Evolutionary conservation across 2,888 invertebrate species (phyloP), one percentile per base, ranked within the genome.

Genomic region (Drosophila testacea): DNA sequence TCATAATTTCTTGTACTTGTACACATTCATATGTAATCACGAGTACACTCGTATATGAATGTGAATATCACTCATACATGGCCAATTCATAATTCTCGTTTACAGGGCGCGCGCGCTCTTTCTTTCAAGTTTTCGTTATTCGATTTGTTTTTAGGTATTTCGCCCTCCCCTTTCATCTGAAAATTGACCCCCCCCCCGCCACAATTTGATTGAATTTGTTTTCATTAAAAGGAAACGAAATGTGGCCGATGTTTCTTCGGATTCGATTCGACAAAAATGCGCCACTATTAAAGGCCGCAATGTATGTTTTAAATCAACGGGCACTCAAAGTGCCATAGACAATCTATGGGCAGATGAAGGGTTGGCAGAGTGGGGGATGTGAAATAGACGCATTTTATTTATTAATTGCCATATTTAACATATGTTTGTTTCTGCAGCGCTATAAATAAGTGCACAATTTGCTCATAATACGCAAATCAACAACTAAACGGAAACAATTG

Each of bases 251-350:
- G 73, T 73, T 71, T 59, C 69, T 50, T 27, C 62, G 79, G 63
- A 60, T 22, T 2, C 22, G 22, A 22, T 69, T 78, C 74, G 78
- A 64, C 65, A 72, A 75, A 79, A 79, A 69, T 79, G 79, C 69
- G 71, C 79, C 69, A 67, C 80, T 76, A 82, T 81, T 80, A 79
- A 81, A 82, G 69, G 71, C 66, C 62, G 57, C 72, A 75, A 72
- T 71, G 80, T 85, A 87, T 85, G 89, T 89, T 85, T 85, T 81
- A 89, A 85, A 84, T 85, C 85, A 85, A 73, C 76, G 80, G 38
- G 47, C 76, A 68, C 66, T 77, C 69, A 73, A 61, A 51, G 44
- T 54, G 65, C 52, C 60, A 52, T 30, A 55, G 11, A 30, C 22
- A 22, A 22, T 13, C 22, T 11, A 9, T 16, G 13, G 2, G 4